Percentiles rank a stretch among this genome's conserved stretches.
Conservation (phyloP, 1,140 invertebrate species). For the Heliconius eleuchia region DNA sequence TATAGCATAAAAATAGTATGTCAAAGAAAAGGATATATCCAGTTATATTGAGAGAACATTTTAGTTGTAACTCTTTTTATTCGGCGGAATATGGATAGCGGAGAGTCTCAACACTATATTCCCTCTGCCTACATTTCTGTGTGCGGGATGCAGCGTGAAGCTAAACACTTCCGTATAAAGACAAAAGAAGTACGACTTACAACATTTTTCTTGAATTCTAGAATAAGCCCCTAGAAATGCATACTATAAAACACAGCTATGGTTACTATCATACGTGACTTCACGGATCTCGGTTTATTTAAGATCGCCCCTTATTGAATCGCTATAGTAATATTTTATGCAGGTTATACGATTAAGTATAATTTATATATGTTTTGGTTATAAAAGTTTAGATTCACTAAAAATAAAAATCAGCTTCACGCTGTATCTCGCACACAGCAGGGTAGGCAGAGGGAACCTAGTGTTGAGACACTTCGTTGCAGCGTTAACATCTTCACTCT, state of each 20-base stretch:
- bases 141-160: too few species aligned
- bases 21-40: too few species aligned
- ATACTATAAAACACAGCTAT: conserved; percentile 15
- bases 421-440: too few species aligned
- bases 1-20: too few species aligned
- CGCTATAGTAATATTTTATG: conserved; percentile 14
- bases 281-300: not conserved
- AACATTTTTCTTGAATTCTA: not conserved
- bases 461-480: too few species aligned
- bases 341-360: not conserved
- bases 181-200: too few species aligned
- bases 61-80: too few species aligned
- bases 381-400: not conserved
- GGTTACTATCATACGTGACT: conserved; percentile 16
- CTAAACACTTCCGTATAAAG: too few species aligned
- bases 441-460: too few species aligned
- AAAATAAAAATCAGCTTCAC: too few species aligned
- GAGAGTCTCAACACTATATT: not conserved
- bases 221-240: conserved; percentile 5
- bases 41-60: too few species aligned
- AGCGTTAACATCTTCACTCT: too few species aligned
- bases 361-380: not conserved
- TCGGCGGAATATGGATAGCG: not conserved
- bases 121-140: not conserved
- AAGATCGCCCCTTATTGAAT: conserved; percentile 8